These are phyloP conservation scores for Eristalis arbustorum DNA, from an alignment of 2,888 invertebrate genomes.

Conservation along the genomic window DNA sequence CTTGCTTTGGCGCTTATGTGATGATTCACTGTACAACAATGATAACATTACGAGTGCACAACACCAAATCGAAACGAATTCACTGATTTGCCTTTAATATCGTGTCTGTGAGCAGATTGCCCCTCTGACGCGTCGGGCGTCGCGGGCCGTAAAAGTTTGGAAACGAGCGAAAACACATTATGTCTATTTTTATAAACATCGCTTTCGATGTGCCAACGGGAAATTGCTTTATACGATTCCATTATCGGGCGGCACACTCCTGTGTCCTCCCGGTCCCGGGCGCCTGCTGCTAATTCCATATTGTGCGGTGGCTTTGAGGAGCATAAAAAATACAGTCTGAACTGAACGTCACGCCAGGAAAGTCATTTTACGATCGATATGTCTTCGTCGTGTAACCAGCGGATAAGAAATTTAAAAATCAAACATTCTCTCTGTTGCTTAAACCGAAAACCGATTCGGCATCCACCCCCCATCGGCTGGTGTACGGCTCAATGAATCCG, in stretches of 20 bases:
- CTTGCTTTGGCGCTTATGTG: background rate
- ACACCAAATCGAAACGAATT: background rate
- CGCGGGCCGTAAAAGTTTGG: background rate
- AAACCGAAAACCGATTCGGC: background rate
- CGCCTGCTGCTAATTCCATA: conserved; percentile 13
- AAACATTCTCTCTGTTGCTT: conserved; percentile 23
- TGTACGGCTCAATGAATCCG: conserved; percentile 23
- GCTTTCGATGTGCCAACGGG: conserved; percentile 11
- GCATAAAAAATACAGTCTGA: conserved; percentile 30
- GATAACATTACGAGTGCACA: background rate
- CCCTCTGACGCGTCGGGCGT: background rate
- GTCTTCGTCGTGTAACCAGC: conserved; percentile 15
- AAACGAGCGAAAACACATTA: background rate
- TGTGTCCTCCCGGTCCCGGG: background rate
- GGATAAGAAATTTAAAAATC: conserved; percentile 47
- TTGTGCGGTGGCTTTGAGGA: conserved; percentile 11
- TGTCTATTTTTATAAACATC: background rate
- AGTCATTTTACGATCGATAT: conserved; percentile 30
- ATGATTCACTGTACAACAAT: background rate
- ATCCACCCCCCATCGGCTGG: background rate
- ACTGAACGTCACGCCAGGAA: conserved; percentile 24
- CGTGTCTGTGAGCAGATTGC: background rate
- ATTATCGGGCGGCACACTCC: conserved; percentile 30
- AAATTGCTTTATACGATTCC: conserved; percentile 16
- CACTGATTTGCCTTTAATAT: background rate